Conservation (phyloP, 2,113 vertebrate genomes). For the Sylvilagus bachmani region DNA sequence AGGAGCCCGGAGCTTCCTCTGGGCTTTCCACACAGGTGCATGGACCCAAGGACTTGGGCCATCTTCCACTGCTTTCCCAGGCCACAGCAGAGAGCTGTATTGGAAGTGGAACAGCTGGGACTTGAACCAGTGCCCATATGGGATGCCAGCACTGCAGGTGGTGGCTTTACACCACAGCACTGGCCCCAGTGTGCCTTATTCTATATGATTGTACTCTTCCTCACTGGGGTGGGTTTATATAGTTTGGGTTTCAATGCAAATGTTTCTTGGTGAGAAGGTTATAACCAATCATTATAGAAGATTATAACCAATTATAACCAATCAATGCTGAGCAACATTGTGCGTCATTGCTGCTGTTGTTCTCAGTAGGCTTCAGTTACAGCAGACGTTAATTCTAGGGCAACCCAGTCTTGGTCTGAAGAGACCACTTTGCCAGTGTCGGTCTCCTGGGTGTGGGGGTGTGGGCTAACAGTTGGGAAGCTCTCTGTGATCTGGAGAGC, state of each 20-base stretch:
- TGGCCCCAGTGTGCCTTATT: too few species aligned
- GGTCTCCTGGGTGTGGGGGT: background rate
- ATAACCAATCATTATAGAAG: too few species aligned
- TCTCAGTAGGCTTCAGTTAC: background rate
- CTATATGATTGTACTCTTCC: background rate
- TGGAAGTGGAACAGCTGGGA: too few species aligned
- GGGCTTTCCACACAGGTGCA: too few species aligned
- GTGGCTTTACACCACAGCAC: too few species aligned
- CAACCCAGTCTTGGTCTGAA: background rate
- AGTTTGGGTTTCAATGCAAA: background rate
- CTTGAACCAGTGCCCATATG: too few species aligned
- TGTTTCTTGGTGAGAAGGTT: background rate
- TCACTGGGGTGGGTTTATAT: background rate
- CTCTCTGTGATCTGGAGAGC: background rate
- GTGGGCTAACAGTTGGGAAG: background rate
- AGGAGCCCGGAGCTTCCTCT: too few species aligned
- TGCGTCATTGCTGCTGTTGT: accelerated
- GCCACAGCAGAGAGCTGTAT: too few species aligned
- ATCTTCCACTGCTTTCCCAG: too few species aligned
- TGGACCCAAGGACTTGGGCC: too few species aligned
- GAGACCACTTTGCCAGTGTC: background rate
- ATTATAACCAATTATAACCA: background rate
- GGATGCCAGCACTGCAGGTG: too few species aligned
- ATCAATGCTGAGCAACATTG: background rate
- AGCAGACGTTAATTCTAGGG: background rate